Evolutionary conservation across 2,797 vertebrate genomes (phyloP), one percentile per base, ranked within the genome.

Genomic region (Schizothorax lantsangensis): DNA sequence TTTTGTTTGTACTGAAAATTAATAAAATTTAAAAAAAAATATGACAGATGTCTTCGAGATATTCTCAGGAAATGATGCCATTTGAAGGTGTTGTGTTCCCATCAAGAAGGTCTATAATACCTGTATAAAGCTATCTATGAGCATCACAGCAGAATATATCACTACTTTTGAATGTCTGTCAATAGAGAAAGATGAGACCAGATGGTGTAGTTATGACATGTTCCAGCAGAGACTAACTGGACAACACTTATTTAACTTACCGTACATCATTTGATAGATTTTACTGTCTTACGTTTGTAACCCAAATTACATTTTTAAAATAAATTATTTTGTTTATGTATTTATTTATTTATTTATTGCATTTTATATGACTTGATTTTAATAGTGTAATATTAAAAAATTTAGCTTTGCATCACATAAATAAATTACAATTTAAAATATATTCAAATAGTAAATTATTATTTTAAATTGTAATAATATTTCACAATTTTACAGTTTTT

Each of bases 31-130:
- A 33, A 3, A 15, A 1, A 33, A 4, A 26, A 15, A 72, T 15
- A 43, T 43, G 26, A 74, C 14, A 49, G 8, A 49, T 49, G 2
- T 33, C 26, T 49, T 5, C 0, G 6, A 26, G 45, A 54, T 26
- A 52, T 77, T 75, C 47, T 75, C 45, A 75, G 74, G 33, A 77
- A 75, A 52, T 19, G 0, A 75, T 75, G 47, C 33, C 49, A 77
- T 23, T 23, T 78, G 17, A 52, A 30, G 9, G 14, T 49, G 10
- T 23, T 21, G 5, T 33, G 10, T 21, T 6, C 6, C 30, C 2
- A 77, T 77, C 30, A 36, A 54, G 10, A 49, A 36, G 45, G n/a
- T 75, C 30, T 75, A 21, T 33, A 52, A 75, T 6, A 66, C 64
- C 30, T 33, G 30, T 3, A 36, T 54, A 21, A 23, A 52, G 19